Percentiles rank a stretch among this genome's conserved stretches.
phyloP scores from a whole-genome alignment of 2,888 invertebrate species.

The Dryobota labecula region DNA sequence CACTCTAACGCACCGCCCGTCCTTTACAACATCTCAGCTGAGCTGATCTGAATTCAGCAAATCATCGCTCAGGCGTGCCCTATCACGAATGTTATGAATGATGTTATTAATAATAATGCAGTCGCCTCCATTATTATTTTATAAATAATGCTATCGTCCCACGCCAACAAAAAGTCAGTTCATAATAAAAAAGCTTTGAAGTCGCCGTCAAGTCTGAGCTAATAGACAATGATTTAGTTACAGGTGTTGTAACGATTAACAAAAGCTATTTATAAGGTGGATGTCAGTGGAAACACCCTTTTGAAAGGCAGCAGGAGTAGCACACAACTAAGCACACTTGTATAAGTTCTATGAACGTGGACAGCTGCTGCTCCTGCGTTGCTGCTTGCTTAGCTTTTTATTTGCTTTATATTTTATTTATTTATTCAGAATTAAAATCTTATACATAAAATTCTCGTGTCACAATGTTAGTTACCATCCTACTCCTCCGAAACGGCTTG shows the following conservation, averaged over 20 bases:
- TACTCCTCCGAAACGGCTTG: too few relatives aligned
- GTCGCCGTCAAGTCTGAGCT: slow-evolving; percentile 13
- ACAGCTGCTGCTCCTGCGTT: too few relatives aligned
- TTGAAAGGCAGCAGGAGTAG: too few relatives aligned
- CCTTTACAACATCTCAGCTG: not conserved
- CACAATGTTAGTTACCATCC: too few relatives aligned
- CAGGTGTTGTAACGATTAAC: slow-evolving; percentile 27
- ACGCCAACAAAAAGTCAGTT: slow-evolving; percentile 35
- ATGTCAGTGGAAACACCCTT: not conserved
- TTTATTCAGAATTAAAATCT: too few relatives aligned
- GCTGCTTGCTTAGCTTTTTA: too few relatives aligned
- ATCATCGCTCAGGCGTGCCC: slow-evolving; percentile 55
- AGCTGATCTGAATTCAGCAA: slow-evolving; percentile 62
- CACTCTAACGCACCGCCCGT: not conserved
- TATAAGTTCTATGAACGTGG: too few relatives aligned
- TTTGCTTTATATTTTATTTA: too few relatives aligned
- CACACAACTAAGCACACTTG: not conserved
- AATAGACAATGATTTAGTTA: not conserved
- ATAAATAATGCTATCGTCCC: slow-evolving; percentile 43
- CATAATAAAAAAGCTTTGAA: slow-evolving; percentile 27
- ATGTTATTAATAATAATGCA: slow-evolving; percentile 50
- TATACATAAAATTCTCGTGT: too few relatives aligned
- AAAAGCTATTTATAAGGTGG: not conserved
- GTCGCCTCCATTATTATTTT: slow-evolving; percentile 53
- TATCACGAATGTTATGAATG: slow-evolving; percentile 56